Evolutionary conservation across 1,140 invertebrate genomes (phyloP), one percentile per base, ranked within the genome.

Genomic region (Periplaneta americana): DNA sequence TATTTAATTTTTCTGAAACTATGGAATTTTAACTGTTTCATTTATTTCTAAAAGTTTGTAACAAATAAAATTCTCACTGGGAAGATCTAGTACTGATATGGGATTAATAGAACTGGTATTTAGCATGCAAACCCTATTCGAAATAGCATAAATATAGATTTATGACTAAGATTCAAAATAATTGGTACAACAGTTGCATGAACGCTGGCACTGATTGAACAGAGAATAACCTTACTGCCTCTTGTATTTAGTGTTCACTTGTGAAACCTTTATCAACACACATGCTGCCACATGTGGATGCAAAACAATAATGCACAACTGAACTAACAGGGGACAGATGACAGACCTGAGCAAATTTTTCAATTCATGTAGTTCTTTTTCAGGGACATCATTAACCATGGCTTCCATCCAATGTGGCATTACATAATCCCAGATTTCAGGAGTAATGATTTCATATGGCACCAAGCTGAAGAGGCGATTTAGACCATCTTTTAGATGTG

Each of bases 341-440:
- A 81, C 79, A 82, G 86, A 95, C 94, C 93, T 93, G 33, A 99
- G 89, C 15, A 98, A 93, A 75, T 98, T 95, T 89, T 98, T 98
- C 11, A 99, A 88, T 86, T 99, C 97, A 81, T 93, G 89, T 31
- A 98, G 89, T 86, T 99, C 98, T 86, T 98, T 95, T 87, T 98
- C 95, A 1, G 96, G 95, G 9, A 99, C 95, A 87, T 99, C 97
- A 84, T 96, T 96, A 35, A 97, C 96, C 83, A 99, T 97, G 0
- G 97, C 96, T 90, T 99, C 97, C 93, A 99, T 95, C 98, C 98
- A 99, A 86, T 97, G 94, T 0, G 98, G 98, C 96, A 99, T 99
- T 17, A 99, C 96, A 86, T 96, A 95, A 87, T 98, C 96, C 98
- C 98, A 99, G 78, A 99, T 96, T 85, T 98, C 96, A 80, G 96